A percentile compares a stretch with the other conserved stretches of the same genome.
phyloP scores from a whole-genome alignment of 2,797 vertebrate genomes.

The Anguilla megastoma region DNA sequence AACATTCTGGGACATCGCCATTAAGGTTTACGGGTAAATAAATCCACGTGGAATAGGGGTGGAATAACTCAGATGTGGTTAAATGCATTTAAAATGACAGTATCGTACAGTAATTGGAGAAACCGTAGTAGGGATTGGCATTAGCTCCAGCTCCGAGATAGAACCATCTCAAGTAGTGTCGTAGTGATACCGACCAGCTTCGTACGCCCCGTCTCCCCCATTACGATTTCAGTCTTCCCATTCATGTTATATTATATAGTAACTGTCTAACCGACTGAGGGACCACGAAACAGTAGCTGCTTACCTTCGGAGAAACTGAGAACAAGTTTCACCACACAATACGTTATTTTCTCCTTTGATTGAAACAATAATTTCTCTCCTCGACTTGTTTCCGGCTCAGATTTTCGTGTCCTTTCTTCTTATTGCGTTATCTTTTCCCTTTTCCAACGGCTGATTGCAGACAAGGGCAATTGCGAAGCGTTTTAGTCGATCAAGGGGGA shows the following conservation, averaged over 20 bases:
- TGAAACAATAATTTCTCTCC: not conserved
- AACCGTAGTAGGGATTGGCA: slow-evolving; percentile 10
- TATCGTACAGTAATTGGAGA: not conserved
- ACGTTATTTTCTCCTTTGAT: not conserved
- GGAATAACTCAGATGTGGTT: not conserved
- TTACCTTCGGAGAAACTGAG: slow-evolving; percentile 30
- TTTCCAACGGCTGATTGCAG: slow-evolving; percentile 3
- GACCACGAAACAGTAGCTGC: slow-evolving; percentile 8
- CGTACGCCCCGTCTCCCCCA: slow-evolving; percentile 12
- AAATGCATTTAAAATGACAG: not conserved
- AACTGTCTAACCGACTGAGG: not conserved
- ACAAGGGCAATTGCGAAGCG: not conserved
- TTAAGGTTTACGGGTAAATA: not conserved
- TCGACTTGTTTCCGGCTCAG: slow-evolving; percentile 16
- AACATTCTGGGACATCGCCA: not conserved
- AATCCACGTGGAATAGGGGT: not conserved
- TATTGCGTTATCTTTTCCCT: slow-evolving; percentile 1
- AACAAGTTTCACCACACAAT: slow-evolving; percentile 16
- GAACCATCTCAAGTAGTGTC: not conserved
- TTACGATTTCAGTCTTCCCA: slow-evolving; percentile 9
- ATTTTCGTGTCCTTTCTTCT: slow-evolving; percentile 23
- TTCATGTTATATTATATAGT: slow-evolving; percentile 14
- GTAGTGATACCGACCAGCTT: slow-evolving; percentile 9
- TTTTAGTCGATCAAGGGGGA: not conserved
- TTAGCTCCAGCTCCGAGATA: not conserved